Percentiles rank a stretch among this genome's conserved stretches.
Evolutionary conservation across 1,140 invertebrate genomes (phyloP).

Genomic region (Nilaparvata lugens): DNA sequence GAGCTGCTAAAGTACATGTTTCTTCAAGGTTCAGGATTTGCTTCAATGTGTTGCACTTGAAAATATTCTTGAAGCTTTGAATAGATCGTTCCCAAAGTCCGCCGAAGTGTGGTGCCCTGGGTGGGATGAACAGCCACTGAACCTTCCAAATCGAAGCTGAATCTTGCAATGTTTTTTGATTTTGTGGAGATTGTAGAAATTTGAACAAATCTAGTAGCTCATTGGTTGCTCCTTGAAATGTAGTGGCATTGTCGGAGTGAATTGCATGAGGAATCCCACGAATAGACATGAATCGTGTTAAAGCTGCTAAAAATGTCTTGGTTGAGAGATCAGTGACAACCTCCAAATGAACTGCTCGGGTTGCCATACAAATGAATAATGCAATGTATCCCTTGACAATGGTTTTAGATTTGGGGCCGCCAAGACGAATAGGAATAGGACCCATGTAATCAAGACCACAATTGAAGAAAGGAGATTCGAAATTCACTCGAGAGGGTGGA

Average conservation of each 20-base stretch:
- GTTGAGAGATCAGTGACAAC: conserved; percentile 29
- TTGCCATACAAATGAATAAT: conserved; percentile 33
- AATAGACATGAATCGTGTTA: conserved; percentile 27
- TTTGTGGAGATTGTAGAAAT: not conserved
- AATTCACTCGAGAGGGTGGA: not conserved
- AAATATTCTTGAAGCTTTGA: conserved; percentile 21
- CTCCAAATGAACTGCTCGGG: conserved; percentile 34
- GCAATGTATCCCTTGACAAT: conserved; percentile 29
- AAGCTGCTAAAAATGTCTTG: conserved; percentile 26
- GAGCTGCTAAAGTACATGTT: conserved; percentile 26
- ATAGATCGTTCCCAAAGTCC: conserved; percentile 30
- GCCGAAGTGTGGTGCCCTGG: conserved; percentile 25
- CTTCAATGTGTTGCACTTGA: no score
- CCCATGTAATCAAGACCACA: conserved; percentile 29
- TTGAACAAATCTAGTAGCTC: conserved; percentile 11
- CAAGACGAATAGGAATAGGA: conserved; percentile 27
- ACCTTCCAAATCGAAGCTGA: not conserved
- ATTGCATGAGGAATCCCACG: conserved; percentile 22
- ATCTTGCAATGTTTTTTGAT: not conserved
- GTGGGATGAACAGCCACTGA: conserved; percentile 27
- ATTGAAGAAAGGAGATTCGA: not conserved
- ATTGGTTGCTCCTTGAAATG: conserved; percentile 27
- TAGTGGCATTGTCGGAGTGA: conserved; percentile 30
- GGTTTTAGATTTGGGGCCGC: conserved; percentile 10
- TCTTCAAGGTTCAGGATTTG: conserved; percentile 22